These are phyloP conservation scores for Semicossyphus pulcher DNA, from an alignment of 2,113 vertebrate genomes.

Conservation along the genomic window DNA sequence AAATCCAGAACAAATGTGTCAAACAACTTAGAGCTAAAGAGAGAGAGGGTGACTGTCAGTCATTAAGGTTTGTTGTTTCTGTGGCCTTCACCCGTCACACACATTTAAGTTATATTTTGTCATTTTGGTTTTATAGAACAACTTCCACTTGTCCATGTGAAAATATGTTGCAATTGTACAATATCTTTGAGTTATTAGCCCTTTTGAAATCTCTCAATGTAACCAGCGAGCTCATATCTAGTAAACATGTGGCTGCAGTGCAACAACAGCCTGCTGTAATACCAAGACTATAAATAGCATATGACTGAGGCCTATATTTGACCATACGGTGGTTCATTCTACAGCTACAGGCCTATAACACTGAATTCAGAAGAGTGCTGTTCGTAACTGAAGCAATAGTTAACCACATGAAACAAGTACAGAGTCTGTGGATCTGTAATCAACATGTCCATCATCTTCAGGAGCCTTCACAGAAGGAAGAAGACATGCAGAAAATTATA, in stretches of 20 bases:
- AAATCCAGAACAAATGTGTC: neutral
- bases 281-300: slow-evolving; percentile 61
- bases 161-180: too few species aligned
- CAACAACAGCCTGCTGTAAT: slow-evolving; percentile 41
- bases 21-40: neutral
- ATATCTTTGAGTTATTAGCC: too few species aligned
- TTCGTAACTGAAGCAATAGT: too few species aligned
- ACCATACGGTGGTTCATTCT: slow-evolving; percentile 3
- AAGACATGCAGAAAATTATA: neutral
- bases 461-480: neutral
- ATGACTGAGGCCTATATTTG: slow-evolving; percentile 29
- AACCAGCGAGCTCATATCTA: neutral
- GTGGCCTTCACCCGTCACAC: too few species aligned
- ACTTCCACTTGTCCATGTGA: too few species aligned
- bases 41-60: neutral
- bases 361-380: neutral
- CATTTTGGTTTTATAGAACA: too few species aligned
- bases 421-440: too few species aligned
- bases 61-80: too few species aligned
- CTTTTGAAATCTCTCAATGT: neutral
- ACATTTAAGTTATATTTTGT: too few species aligned
- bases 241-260: slow-evolving; percentile 54
- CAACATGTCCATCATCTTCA: neutral
- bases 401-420: too few species aligned
- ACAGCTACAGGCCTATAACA: neutral